Percentiles rank a stretch among this genome's conserved stretches.
Conservation (phyloP, 64 coral and sea anemone genomes). For the Stichodactyla mertensii region DNA sequence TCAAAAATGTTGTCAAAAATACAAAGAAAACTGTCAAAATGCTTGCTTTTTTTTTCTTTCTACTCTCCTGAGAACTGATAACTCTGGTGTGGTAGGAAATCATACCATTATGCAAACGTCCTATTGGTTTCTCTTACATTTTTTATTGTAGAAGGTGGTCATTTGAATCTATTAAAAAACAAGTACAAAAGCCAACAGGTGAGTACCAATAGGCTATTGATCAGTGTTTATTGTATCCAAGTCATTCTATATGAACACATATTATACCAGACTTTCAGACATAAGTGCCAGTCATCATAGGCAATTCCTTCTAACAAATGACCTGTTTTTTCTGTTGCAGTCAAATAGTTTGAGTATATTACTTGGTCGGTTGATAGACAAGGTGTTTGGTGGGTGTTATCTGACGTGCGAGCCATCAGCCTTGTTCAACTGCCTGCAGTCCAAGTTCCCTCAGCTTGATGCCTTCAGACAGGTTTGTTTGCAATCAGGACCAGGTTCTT, state of each 20-base stretch:
- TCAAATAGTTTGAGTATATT: slow-evolving; percentile 32
- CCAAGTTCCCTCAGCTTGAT: slow-evolving; percentile 47
- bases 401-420: slow-evolving; percentile 62
- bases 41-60: too few relatives aligned
- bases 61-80: too few relatives aligned
- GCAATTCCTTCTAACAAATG: neutral
- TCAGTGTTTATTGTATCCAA: too few relatives aligned
- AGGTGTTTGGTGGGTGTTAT: slow-evolving; percentile 74
- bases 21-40: too few relatives aligned
- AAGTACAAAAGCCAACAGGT: slow-evolving; percentile 18
- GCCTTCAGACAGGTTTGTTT: slow-evolving; percentile 44
- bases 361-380: slow-evolving; percentile 56
- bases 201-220: neutral
- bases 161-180: neutral
- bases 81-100: too few relatives aligned
- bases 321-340: neutral
- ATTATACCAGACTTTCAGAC: too few relatives aligned
- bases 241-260: too few relatives aligned
- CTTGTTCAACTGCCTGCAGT: slow-evolving; percentile 42
- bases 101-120: too few relatives aligned
- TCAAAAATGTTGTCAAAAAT: too few relatives aligned
- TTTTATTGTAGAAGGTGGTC: slow-evolving; percentile 39
- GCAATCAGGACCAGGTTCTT: too few relatives aligned
- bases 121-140: neutral
- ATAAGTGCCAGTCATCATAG: too few relatives aligned